Conservation (phyloP, 2,797 vertebrate species). For the Taeniopygia guttata region DNA sequence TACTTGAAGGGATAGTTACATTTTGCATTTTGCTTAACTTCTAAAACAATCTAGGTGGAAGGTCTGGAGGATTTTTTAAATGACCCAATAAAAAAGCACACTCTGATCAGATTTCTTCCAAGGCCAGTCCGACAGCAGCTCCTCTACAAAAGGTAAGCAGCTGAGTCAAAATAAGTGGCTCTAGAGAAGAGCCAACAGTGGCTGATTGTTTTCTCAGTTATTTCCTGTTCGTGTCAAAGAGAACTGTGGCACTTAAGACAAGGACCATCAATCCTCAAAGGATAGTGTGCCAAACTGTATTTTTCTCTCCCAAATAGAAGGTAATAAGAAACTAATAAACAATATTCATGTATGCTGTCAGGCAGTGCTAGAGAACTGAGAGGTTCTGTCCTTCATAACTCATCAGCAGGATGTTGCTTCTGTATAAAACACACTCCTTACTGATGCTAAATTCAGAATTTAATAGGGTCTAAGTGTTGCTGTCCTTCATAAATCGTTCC, state of each 20-base stretch:
- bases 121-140: constrained; percentile 84
- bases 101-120: constrained; percentile 84
- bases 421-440: constrained; percentile 27
- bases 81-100: constrained; percentile 88
- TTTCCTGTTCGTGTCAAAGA: constrained; percentile 29
- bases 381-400: constrained; percentile 64
- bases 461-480: constrained; percentile 42
- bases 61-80: constrained; percentile 87
- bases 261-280: constrained; percentile 29
- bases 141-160: constrained; percentile 87
- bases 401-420: constrained; percentile 23
- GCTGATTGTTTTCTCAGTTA: constrained; percentile 12
- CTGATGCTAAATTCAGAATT: constrained; percentile 54
- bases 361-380: constrained; percentile 9
- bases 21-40: constrained; percentile 5
- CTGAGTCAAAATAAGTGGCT: not conserved
- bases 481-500: constrained; percentile 51
- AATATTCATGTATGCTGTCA: constrained; percentile 56
- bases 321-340: constrained; percentile 61
- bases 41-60: constrained; percentile 80
- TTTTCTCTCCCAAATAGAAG: constrained; percentile 39
- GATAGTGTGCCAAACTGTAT: not conserved
- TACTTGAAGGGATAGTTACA: not conserved
- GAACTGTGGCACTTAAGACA: constrained; percentile 11
- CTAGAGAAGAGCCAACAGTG: not conserved